These are phyloP conservation scores for Falco concolor DNA, from an alignment of 2,797 vertebrate genomes.

Conservation along the genomic window DNA sequence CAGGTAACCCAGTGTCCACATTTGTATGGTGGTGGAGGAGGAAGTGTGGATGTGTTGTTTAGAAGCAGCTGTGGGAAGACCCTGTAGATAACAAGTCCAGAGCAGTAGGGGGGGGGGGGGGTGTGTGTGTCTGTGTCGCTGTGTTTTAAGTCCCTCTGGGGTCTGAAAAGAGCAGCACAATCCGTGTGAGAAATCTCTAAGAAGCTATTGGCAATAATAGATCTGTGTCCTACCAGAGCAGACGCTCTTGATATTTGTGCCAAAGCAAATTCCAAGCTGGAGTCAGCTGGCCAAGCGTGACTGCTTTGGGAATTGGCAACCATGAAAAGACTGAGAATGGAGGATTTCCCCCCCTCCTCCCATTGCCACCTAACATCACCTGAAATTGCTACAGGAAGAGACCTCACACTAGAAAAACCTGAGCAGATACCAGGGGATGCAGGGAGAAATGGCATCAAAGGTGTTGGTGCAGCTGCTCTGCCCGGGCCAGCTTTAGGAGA, in stretches of 20 bases:
- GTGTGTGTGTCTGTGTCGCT: too few relatives aligned
- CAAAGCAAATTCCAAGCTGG: neutral
- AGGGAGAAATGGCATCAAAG: neutral
- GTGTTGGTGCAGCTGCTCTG: neutral
- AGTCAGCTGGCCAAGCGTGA: neutral
- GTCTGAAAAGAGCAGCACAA: neutral
- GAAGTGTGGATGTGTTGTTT: neutral
- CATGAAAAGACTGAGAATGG: neutral
- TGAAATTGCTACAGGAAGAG: neutral
- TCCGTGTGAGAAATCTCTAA: neutral
- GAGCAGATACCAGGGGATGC: neutral
- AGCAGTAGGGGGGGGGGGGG: neutral
- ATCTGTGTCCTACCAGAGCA: neutral
- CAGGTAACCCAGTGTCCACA: neutral
- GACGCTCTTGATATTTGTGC: neutral
- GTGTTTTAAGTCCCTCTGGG: neutral
- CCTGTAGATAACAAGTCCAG: neutral
- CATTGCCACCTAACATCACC: neutral
- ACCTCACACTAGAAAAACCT: neutral
- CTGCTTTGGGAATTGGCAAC: neutral
- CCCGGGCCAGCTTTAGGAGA: neutral
- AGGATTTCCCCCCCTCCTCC: neutral
- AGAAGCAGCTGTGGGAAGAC: neutral
- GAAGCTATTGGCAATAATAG: neutral
- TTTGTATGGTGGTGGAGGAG: neutral